Evolutionary conservation across 2,888 invertebrate genomes (phyloP).

Genomic region (Boloria selene): DNA sequence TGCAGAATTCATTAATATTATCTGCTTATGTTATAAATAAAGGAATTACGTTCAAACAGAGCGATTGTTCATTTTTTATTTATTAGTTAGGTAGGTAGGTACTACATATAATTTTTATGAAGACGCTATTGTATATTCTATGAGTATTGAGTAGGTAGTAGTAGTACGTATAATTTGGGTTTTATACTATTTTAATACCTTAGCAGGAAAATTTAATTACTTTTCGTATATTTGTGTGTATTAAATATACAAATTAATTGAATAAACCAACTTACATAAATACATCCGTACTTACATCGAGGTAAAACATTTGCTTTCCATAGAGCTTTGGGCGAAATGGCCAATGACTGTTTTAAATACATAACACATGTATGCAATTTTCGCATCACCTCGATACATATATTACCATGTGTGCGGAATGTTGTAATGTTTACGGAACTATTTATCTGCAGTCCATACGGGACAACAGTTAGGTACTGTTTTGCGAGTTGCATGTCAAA

Average conservation of each 20-base stretch:
- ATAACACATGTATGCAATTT: slow-evolving; percentile 24
- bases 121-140: no score
- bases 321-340: slow-evolving; percentile 12
- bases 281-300: neutral
- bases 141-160: no score
- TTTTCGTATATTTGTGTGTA: no score
- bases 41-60: neutral
- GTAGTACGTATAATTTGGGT: no score
- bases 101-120: no score
- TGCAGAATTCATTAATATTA: slow-evolving; percentile 30
- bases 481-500: slow-evolving; percentile 63
- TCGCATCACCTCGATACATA: slow-evolving; percentile 32
- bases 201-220: no score
- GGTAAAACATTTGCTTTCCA: neutral
- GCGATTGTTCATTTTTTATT: slow-evolving; percentile 3
- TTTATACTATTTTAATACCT: no score
- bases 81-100: neutral
- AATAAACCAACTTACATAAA: no score
- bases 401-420: slow-evolving; percentile 33
- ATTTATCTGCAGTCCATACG: slow-evolving; percentile 39
- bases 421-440: slow-evolving; percentile 39
- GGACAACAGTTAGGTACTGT: slow-evolving; percentile 55
- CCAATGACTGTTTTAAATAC: slow-evolving; percentile 23
- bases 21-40: slow-evolving; percentile 18
- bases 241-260: no score